Base-by-base conservation (phyloP, 2,113 vertebrate genomes). In the Zosterops borbonicus region DNA sequence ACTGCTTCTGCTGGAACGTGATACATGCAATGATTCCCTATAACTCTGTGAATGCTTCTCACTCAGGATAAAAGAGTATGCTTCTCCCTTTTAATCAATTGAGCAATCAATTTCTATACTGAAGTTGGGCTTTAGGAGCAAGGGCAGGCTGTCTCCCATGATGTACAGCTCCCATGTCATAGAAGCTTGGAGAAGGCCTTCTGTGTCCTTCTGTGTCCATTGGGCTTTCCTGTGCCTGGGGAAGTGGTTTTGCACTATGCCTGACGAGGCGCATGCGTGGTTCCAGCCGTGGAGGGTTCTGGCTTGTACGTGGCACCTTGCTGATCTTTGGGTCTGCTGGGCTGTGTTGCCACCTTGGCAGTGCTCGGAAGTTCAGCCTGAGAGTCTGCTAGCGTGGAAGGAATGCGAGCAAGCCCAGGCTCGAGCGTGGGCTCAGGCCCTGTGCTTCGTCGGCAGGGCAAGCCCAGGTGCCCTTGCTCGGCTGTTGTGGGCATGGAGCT, bases 201-300 rank as follows among this genome's bases (percentile, higher is more conserved):
- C 23, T 15, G 15, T 83, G 63, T n/a, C 85, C 63, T 79, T 76
- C 20, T 11, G 25, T 24, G 37, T 42, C 22, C 37, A 4, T 7
- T 33, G 33, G 64, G 33, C 50, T 50, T 35, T 28, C 21, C 41
- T 0, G 0, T 58, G 46, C 41, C 31, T 7, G 6, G 29, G 33
- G 53, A n/a, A 19, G 46, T 44, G 41, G 33, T 46, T 70, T 7
- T 11, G 21, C 21, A 0, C 47, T 2, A 19, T 19, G 44, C 44
- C 46, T 25, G 18, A 8, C 0, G 2, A 12, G 37, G 5, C 1
- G 0, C 8, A 7, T 29, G 5, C 1, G 2, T 0, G 0, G 10
- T 5, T 56, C 37, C 12, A 3, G 28, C 71, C 5, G 1, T 5
- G 3, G 17, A 31, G 13, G 3, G 8, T 6, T 2, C 31, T 16